A percentile compares a stretch with the other conserved stretches of the same genome.
phyloP scores from a whole-genome alignment of 1,140 invertebrate genomes.

The Papilio helenus region DNA sequence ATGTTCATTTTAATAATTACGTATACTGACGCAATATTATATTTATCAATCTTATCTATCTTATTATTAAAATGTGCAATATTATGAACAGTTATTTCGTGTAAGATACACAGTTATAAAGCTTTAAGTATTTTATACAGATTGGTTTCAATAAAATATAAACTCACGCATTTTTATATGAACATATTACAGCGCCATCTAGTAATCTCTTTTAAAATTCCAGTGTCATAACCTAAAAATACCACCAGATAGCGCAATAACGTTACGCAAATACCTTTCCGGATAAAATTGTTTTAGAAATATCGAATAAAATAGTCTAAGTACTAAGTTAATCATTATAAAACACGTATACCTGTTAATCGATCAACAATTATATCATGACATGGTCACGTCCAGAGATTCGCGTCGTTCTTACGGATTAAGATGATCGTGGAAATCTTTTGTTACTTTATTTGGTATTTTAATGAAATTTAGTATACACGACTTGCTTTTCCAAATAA shows the following conservation, averaged over 20 bases:
- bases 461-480: constrained; percentile 14
- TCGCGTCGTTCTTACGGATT: not conserved
- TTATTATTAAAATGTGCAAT: constrained; percentile 9
- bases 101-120: not conserved
- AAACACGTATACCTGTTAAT: not conserved
- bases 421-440: not conserved
- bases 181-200: too few relatives aligned
- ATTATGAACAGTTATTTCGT: not conserved
- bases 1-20: constrained; percentile 54
- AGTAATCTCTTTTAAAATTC: too few relatives aligned
- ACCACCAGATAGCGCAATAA: too few relatives aligned
- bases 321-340: not conserved
- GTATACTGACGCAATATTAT: constrained; percentile 43
- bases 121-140: not conserved
- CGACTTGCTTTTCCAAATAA: constrained; percentile 26
- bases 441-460: not conserved
- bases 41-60: constrained; percentile 3
- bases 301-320: not conserved
- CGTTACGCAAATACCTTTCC: too few relatives aligned
- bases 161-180: too few relatives aligned
- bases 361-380: not conserved
- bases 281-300: not conserved
- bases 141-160: too few relatives aligned
- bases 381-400: constrained; percentile 25
- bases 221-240: too few relatives aligned